Evolutionary conservation across 2,888 invertebrate species (phyloP).

Genomic region (Clostera curtula): DNA sequence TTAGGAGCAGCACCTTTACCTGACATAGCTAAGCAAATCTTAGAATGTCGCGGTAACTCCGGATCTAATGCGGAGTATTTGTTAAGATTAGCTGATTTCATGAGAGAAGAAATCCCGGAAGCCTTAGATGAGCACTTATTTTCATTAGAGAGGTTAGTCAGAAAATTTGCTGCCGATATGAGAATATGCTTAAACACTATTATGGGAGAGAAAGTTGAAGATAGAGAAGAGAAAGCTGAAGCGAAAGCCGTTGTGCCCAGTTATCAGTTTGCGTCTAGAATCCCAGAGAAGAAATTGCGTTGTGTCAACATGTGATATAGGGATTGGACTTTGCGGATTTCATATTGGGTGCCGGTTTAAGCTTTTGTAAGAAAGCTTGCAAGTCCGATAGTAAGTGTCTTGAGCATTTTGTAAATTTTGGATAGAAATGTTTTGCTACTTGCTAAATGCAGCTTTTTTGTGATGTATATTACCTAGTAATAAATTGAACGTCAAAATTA

Average conservation of each 20-base stretch:
- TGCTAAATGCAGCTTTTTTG: too few relatives aligned
- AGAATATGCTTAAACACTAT: slow-evolving; percentile 73
- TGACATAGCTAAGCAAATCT: slow-evolving; percentile 88
- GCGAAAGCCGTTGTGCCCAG: slow-evolving; percentile 61
- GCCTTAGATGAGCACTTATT: slow-evolving; percentile 86
- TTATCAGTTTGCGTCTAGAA: slow-evolving; percentile 81
- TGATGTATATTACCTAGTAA: too few relatives aligned
- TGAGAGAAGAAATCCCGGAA: slow-evolving; percentile 85
- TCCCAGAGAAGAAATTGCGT: slow-evolving; percentile 83
- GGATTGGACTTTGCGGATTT: slow-evolving; percentile 6
- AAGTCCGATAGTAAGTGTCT: too few relatives aligned
- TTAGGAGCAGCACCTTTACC: slow-evolving; percentile 85
- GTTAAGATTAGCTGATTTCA: slow-evolving; percentile 85
- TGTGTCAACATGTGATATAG: slow-evolving; percentile 83
- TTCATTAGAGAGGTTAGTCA: slow-evolving; percentile 81
- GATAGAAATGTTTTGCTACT: too few relatives aligned
- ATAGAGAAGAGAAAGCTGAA: slow-evolving; percentile 40
- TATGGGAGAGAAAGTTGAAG: slow-evolving; percentile 65
- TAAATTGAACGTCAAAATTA: too few relatives aligned
- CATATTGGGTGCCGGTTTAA: slow-evolving; percentile 8
- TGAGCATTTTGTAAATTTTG: too few relatives aligned
- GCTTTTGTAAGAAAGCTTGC: too few relatives aligned
- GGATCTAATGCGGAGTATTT: slow-evolving; percentile 95
- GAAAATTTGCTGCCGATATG: slow-evolving; percentile 61
- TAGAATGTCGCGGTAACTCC: slow-evolving; percentile 83